Conservation (phyloP, 1,140 invertebrate genomes). For the Papilio polytes region DNA sequence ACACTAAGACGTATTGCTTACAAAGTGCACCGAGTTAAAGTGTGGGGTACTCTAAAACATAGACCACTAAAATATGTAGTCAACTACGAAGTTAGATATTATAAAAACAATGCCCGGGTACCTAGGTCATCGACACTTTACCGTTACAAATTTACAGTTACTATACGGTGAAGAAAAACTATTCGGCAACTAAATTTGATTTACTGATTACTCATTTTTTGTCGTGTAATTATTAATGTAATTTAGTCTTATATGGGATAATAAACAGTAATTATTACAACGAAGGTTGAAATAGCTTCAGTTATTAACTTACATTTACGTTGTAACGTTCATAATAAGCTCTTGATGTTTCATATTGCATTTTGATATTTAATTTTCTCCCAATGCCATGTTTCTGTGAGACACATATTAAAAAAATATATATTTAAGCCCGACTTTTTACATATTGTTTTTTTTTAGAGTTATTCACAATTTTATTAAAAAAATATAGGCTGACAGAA, state of each 20-base stretch:
- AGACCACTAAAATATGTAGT: neutral
- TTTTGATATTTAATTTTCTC: neutral
- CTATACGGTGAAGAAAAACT: neutral
- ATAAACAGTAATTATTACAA: neutral
- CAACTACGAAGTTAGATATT: neutral
- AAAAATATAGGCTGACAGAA: slow-evolving; percentile 12
- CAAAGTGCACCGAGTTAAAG: no score
- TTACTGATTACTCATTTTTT: neutral
- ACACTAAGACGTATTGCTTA: no score
- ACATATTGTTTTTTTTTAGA: neutral
- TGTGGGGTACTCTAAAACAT: no score
- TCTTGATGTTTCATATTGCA: slow-evolving; percentile 21
- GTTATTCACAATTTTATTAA: neutral
- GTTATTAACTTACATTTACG: neutral
- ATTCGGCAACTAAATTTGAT: neutral
- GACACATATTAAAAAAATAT: slow-evolving; percentile 3
- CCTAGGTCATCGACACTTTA: neutral
- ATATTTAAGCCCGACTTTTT: neutral
- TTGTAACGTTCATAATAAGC: neutral
- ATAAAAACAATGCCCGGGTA: neutral
- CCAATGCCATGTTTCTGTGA: slow-evolving; percentile 9
- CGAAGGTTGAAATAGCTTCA: neutral
- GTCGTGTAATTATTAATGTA: no score
- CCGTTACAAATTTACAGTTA: neutral
- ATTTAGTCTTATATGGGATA: neutral